These are phyloP conservation scores for Choloepus didactylus DNA, from an alignment of 2,797 vertebrate genomes.

Conservation along the genomic window DNA sequence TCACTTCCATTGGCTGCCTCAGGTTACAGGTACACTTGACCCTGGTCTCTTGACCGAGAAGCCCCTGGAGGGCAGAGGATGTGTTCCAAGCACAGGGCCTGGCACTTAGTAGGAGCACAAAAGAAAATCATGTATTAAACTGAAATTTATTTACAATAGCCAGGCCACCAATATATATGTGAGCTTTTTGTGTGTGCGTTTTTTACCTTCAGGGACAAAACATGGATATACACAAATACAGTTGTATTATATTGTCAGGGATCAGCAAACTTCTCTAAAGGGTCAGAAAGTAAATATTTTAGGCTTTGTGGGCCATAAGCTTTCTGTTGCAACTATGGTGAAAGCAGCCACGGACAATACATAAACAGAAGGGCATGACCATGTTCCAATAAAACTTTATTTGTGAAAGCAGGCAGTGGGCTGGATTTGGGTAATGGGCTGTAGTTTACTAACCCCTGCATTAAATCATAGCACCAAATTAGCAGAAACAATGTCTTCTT, in stretches of 20 bases:
- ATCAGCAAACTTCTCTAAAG: slow-evolving; percentile 27
- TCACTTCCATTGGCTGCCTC: not conserved
- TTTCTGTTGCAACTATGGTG: not conserved
- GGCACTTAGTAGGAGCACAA: not conserved
- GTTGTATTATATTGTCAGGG: not conserved
- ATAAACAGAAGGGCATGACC: not conserved
- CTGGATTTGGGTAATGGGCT: not conserved
- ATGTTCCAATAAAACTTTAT: slow-evolving; percentile 67
- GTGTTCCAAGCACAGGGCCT: not conserved
- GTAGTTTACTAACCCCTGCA: slow-evolving; percentile 8
- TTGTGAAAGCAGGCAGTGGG: slow-evolving; percentile 53
- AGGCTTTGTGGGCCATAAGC: not conserved
- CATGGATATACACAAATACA: not conserved
- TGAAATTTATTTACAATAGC: slow-evolving; percentile 22
- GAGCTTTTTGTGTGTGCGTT: not conserved
- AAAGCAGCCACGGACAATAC: not conserved
- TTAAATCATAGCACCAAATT: slow-evolving; percentile 61
- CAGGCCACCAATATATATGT: not conserved
- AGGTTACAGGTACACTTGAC: not conserved
- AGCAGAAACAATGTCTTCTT: slow-evolving; percentile 37
- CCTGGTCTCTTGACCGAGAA: not conserved
- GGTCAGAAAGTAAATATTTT: slow-evolving; percentile 7
- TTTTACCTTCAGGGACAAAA: slow-evolving; percentile 17
- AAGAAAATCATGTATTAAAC: slow-evolving; percentile 34
- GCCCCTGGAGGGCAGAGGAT: not conserved